These are phyloP conservation scores for Leucopsar rothschildi DNA, from an alignment of 2,113 vertebrate species.

Conservation along the genomic window DNA sequence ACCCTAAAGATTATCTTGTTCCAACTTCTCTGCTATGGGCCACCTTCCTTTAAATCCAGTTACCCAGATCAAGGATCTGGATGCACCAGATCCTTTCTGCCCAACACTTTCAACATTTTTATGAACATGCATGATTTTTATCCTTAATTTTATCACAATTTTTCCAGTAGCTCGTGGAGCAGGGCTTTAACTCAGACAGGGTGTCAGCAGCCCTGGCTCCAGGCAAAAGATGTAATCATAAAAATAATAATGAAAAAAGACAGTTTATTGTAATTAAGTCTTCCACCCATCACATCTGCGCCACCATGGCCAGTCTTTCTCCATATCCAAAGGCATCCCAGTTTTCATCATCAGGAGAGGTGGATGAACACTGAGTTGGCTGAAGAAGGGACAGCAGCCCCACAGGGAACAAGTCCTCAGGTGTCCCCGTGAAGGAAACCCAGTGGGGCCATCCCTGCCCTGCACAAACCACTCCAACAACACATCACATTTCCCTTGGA, in stretches of 20 bases:
- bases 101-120: neutral
- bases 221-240: neutral
- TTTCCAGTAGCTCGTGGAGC: neutral
- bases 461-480: neutral
- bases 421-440: neutral
- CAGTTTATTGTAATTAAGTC: neutral
- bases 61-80: neutral
- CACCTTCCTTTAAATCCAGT: neutral
- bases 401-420: neutral
- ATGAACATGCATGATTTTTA: neutral
- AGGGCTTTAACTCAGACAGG: neutral
- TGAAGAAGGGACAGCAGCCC: neutral
- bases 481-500: neutral
- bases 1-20: neutral
- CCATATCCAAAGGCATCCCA: neutral
- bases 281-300: neutral
- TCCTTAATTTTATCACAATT: neutral
- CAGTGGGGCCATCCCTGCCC: neutral
- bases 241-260: neutral
- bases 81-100: neutral
- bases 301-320: fast-evolving
- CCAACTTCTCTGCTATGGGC: neutral
- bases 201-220: neutral
- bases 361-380: fast-evolving
- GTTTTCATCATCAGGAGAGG: neutral